Evolutionary conservation across 1,140 invertebrate species (phyloP), one percentile per base, ranked within the genome.

Genomic region (Lamellibrachia luymesi): DNA sequence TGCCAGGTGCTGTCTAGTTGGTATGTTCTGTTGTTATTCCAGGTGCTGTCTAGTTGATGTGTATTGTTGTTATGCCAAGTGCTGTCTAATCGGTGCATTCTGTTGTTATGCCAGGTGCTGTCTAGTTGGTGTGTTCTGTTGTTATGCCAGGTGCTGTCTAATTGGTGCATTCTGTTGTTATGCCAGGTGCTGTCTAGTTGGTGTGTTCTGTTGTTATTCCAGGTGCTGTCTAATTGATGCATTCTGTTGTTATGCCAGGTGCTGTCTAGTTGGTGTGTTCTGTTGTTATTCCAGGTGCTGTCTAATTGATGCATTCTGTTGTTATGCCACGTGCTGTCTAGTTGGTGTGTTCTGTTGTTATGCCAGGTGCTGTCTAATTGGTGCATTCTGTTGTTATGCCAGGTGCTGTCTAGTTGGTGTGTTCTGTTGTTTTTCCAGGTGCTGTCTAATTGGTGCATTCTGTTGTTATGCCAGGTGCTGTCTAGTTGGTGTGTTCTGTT

Each of bases 391-490:
- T 92, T 6, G 6, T 92, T 50, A 50, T 52, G n/a, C 50, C 92
- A 91, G 92, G 50, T 92, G 6, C 52, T 92, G 49, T 52, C 38
- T 38, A 38, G 1, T 38, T 38, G 38, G 38, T 51, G 92, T 52
- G 2, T 92, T 38, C 5, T 92, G n/a, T 92, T 6, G 6, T 92
- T 50, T 4, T 52, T 0, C 50, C 92, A 91, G 50, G 50, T 92
- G 6, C 52, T 92, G 49, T 52, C 38, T 38, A 38, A 38, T 38
- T 1, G 38, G 38, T 51, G 92, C 51, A 2, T 92, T 38, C 5
- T 92, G n/a, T 92, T 6, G 6, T 92, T 50, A 50, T 52, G n/a
- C 50, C 92, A 91, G 92, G 50, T 92, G 6, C 52, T 92, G 49
- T 52, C 38, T 38, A 38, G 38, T 38, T 38, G 38, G 38, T 51